Percentiles rank a stretch among this genome's conserved stretches.
Evolutionary conservation across 2,113 vertebrate genomes (phyloP).

Genomic region (Stegostoma tigrinum): DNA sequence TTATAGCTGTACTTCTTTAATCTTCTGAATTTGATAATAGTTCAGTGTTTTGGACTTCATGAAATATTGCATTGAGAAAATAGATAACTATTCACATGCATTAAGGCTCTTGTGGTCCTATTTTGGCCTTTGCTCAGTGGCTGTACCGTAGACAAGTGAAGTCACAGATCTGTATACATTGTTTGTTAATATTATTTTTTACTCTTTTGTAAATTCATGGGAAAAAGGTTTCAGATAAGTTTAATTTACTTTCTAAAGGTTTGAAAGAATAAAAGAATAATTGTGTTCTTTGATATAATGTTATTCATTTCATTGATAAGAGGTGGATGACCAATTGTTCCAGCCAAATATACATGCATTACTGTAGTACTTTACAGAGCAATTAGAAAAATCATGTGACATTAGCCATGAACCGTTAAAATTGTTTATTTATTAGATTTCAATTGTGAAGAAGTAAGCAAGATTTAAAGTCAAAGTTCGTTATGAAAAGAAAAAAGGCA

Average conservation of each 20-base stretch:
- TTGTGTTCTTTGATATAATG: not conserved
- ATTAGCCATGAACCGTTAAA: not conserved
- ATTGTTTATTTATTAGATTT: not conserved
- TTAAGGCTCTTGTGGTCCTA: not conserved
- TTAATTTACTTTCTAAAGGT: not conserved
- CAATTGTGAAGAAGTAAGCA: no score
- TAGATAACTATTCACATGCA: not conserved
- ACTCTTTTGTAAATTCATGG: not conserved
- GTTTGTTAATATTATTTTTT: not conserved
- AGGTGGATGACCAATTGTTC: not conserved
- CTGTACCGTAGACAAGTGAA: not conserved
- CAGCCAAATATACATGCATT: not conserved
- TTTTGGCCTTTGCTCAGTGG: not conserved
- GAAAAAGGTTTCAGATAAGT: not conserved
- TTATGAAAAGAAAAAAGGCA: no score
- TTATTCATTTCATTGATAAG: not conserved
- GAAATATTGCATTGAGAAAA: not conserved
- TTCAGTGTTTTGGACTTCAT: not conserved
- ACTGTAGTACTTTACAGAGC: not conserved
- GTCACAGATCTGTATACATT: not conserved
- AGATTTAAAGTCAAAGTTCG: no score
- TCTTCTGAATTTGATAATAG: not conserved
- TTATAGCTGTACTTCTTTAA: not conserved
- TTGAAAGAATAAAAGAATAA: not conserved
- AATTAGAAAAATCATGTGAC: not conserved